Conservation (phyloP, 2,888 invertebrate species). For the Euclidia mi region DNA sequence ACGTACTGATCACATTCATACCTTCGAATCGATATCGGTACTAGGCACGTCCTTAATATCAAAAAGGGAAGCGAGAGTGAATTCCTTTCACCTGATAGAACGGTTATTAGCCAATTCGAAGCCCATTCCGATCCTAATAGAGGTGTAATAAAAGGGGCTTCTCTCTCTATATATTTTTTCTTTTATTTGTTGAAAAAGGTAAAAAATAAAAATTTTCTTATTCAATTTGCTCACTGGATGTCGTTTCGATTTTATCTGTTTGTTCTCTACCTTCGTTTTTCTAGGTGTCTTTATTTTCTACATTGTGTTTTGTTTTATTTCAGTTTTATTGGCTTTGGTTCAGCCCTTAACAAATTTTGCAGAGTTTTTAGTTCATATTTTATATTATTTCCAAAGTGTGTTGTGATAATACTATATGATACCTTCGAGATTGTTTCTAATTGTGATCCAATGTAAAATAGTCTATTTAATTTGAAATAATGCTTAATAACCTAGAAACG, state of each 20-base stretch:
- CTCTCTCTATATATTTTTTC: constrained; percentile 82
- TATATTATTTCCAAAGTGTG: no score
- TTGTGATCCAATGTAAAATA: no score
- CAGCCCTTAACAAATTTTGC: no score
- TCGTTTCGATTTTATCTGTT: constrained; percentile 53
- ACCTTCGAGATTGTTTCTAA: no score
- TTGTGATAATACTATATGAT: no score
- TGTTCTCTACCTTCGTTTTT: constrained; percentile 40
- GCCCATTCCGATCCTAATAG: constrained; percentile 88
- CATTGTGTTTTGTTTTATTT: constrained; percentile 7
- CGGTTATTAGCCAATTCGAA: constrained; percentile 89
- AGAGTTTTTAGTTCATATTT: no score
- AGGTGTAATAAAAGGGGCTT: constrained; percentile 86
- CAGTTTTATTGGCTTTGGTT: not conserved
- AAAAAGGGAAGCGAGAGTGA: constrained; percentile 77
- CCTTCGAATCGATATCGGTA: constrained; percentile 42
- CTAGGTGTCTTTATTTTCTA: constrained; percentile 27
- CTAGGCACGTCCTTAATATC: constrained; percentile 60
- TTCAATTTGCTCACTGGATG: constrained; percentile 76
- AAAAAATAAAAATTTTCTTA: constrained; percentile 75
- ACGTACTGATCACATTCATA: no score
- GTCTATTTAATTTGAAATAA: no score
- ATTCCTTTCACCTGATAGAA: constrained; percentile 90
- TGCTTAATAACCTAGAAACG: no score
- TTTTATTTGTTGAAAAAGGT: constrained; percentile 78